Evolutionary conservation across 1,140 invertebrate species (phyloP).

Genomic region (Drosophila varians): DNA sequence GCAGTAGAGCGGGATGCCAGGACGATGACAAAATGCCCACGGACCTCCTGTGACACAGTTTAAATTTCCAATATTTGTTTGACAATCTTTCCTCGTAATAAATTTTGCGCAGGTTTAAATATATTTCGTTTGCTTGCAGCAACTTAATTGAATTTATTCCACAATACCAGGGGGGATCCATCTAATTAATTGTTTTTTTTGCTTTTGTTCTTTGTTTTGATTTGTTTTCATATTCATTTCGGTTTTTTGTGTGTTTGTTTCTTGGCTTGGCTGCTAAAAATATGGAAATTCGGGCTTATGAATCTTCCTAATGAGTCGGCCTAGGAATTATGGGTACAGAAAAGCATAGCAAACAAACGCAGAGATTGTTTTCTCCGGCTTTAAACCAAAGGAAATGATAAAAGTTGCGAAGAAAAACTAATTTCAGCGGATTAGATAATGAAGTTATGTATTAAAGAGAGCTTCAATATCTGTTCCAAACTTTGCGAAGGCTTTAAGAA

Average conservation of each 20-base stretch:
- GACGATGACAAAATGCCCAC: constrained; percentile 20
- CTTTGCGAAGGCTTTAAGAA: constrained; percentile 1
- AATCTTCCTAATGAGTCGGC: constrained; percentile 40
- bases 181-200: constrained; percentile 72
- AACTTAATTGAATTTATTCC: constrained; percentile 28
- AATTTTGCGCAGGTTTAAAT: constrained; percentile 7
- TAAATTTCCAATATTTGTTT: constrained; percentile 27
- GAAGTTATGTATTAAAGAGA: background rate
- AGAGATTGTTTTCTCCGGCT: background rate
- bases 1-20: background rate
- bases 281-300: constrained; percentile 65
- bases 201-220: constrained; percentile 26
- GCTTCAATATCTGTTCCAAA: background rate
- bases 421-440: background rate
- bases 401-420: background rate
- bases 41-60: constrained; percentile 5
- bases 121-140: constrained; percentile 9
- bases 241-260: constrained; percentile 33
- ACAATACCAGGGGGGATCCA: constrained; percentile 10
- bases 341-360: background rate
- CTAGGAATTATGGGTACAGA: constrained; percentile 11
- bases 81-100: constrained; percentile 1
- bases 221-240: constrained; percentile 40
- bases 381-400: background rate
- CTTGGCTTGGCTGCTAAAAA: constrained; percentile 40